Conservation (phyloP, 1,140 invertebrate species). For the Melanaphis sacchari region DNA sequence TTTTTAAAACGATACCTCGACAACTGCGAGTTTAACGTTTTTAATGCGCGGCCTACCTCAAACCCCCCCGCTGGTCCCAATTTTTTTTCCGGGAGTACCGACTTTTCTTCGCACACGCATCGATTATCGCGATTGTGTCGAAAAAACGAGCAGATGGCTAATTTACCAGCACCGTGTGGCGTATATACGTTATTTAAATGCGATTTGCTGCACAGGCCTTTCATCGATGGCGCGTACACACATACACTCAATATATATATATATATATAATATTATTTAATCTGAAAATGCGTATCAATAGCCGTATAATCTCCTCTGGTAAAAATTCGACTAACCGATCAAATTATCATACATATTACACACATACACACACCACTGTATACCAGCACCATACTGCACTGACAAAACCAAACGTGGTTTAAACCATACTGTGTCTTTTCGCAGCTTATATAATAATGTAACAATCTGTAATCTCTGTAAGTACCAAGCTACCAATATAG, state of each 20-base stretch:
- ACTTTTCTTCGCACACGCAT: not conserved
- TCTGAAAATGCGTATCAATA: not conserved
- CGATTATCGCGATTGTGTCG: not conserved
- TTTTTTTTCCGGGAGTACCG: not conserved
- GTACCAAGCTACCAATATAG: too few species aligned
- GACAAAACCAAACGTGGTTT: not conserved
- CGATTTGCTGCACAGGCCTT: conserved; percentile 19
- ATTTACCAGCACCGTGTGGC: not conserved
- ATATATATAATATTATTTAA: not conserved
- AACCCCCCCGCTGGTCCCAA: not conserved
- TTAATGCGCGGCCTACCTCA: conserved; percentile 39
- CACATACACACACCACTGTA: too few species aligned
- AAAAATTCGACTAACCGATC: not conserved
- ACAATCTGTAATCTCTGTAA: not conserved
- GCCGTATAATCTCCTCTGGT: not conserved
- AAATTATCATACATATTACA: not conserved
- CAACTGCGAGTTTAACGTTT: conserved; percentile 29
- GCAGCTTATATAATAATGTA: not conserved
- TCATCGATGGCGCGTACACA: not conserved
- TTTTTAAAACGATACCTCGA: conserved; percentile 47
- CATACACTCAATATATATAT: too few species aligned
- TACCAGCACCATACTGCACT: not conserved
- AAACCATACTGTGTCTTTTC: too few species aligned
- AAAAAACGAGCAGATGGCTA: conserved; percentile 42
- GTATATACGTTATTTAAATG: conserved; percentile 18